Evolutionary conservation across 2,113 vertebrate genomes (phyloP), one percentile per base, ranked within the genome.

Genomic region (Mesocricetus auratus): DNA sequence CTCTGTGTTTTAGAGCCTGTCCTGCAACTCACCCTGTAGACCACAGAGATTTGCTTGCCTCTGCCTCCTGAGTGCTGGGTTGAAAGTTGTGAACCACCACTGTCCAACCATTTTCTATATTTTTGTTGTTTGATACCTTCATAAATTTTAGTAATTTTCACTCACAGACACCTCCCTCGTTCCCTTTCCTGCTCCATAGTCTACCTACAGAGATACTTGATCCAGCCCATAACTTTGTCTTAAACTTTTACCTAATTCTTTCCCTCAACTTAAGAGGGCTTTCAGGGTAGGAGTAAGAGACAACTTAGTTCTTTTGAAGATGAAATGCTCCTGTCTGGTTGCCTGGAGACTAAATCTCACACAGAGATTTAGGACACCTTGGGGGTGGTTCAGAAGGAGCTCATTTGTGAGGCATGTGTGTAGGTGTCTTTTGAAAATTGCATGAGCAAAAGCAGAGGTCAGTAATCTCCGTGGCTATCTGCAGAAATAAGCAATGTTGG

Each of bases 361-460:
- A 66, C 62, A 93, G 62, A 89, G 82, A 93, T 60, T 5, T 5
- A 8, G 22, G 60, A 39, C 73, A 73, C 60, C 62, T 74, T 36
- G 3, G 91, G 62, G 64, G 62, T 74, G 29, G 88, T 92, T 83
- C 77, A 93, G n/a, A 78, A 10, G 78, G 50, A 95, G 64, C 93
- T 97, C 71, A 94, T 94, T 94, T 95, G 77, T 90, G 94, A 97
- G 62, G 82, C 56, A 47, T 45, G 4, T n/a, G 56, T 95, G 66
- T 89, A 91, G 93, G 56, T 97, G n/a, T 91, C 62, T 89, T 88
- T 88, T 96, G 88, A 97, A 97, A 94, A 91, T 97, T 94, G 96
- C 89, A 97, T 86, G 77, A 94, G 73, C 4, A 1, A 95, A 92
- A 62, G 66, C 66, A 89, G 75, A 94, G 89, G 92, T 96, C 87